Conservation (phyloP, 2,888 invertebrate species). For the Baronia brevicornis region DNA sequence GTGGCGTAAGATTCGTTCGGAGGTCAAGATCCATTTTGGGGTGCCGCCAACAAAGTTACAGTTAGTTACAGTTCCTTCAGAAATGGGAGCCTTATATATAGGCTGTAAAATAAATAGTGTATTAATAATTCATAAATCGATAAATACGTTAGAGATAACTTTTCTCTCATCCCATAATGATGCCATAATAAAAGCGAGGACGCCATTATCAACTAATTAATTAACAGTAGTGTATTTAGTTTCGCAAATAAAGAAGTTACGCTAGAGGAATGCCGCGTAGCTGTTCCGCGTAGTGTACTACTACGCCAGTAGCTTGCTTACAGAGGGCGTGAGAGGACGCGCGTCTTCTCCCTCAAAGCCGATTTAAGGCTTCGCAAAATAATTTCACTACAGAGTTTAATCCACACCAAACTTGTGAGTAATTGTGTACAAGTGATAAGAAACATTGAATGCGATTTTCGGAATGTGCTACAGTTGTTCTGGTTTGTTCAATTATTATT, state of each 20-base stretch:
- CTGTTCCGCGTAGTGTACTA: slow-evolving; percentile 5
- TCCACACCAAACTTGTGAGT: slow-evolving; percentile 8
- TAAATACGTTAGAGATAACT: too few relatives aligned
- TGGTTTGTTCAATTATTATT: slow-evolving; percentile 1
- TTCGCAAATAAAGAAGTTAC: slow-evolving; percentile 10
- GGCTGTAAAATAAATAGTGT: too few relatives aligned
- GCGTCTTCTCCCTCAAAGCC: slow-evolving; percentile 1
- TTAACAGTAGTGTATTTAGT: slow-evolving; percentile 9
- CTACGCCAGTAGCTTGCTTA: slow-evolving; percentile 14
- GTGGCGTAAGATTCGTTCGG: too few relatives aligned
- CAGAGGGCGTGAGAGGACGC: slow-evolving; percentile 10
- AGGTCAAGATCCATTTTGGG: too few relatives aligned
- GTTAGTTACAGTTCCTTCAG: too few relatives aligned
- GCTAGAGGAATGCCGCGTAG: slow-evolving; percentile 6
- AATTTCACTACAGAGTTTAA: slow-evolving; percentile 13
- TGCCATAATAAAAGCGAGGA: too few relatives aligned
- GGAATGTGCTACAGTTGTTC: background rate
- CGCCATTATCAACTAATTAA: slow-evolving; percentile 10
- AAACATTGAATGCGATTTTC: slow-evolving; percentile 2
- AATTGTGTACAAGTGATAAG: slow-evolving; percentile 2
- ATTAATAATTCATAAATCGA: too few relatives aligned
- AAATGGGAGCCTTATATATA: too few relatives aligned
- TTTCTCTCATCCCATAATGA: too few relatives aligned
- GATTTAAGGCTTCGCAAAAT: slow-evolving; percentile 11
- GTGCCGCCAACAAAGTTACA: too few relatives aligned